Base-by-base conservation (phyloP, 2,797 vertebrate species). In the Astyanax mexicanus region DNA sequence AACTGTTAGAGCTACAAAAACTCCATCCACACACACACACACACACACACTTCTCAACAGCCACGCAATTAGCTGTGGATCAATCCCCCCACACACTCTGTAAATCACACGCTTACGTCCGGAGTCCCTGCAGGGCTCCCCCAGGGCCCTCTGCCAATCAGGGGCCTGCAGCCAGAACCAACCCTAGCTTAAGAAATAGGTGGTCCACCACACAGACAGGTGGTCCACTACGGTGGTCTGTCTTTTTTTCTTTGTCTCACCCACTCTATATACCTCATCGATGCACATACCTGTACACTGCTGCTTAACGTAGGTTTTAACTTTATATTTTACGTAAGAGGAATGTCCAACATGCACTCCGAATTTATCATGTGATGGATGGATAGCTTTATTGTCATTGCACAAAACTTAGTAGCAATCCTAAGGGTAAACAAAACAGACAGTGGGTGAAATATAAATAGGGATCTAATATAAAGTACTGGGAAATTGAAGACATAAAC, bases 211-310 rank as follows among this genome's bases (percentile, higher is more conserved):
- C 32, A 47, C 57, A 84, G 88, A 90, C 87, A 92, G 93, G 93
- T 93, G 93, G 93, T 94, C 92, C 84, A 88, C 91, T 54, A 82
- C 70, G 92, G 93, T 94, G 93, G 93, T 86, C 92, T 81, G 69
- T 42, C 52, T 47, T 37, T 25, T 23, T 40, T 11, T 57, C 40
- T 61, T 40, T 55, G 67, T 57, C 54, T 45, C 51, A 12, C 11
- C 7, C 44, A 52, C 15, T 47, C 29, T 32, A 5, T 32, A 5
- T 32, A 40, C 66, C 37, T 23, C 25, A 69, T 52, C 52, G 37
- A 49, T 60, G 47, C 55, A 55, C n/a, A n/a, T n/a, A n/a, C n/a
- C n/a, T n/a, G n/a, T 67, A n/a, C 76, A 77, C 55, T 67, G 75
- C 77, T 80, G 68, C 77, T 85, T 69, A 82, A 81, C 72, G 85